Base-by-base conservation (phyloP, 1,140 invertebrate species). In the Pentalonia nigronervosa region DNA sequence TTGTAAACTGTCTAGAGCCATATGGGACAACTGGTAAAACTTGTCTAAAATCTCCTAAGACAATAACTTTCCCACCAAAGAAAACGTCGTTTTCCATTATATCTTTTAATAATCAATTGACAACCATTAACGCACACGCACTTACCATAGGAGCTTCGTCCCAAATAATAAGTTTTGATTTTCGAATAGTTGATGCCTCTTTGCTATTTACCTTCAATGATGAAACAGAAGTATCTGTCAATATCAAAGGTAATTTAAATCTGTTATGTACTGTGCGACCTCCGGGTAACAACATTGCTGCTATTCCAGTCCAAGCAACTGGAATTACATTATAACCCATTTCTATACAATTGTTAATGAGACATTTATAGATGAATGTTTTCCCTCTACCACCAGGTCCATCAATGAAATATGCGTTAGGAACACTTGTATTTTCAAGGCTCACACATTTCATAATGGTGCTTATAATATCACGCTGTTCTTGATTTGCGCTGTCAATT, bases 121-220 rank as follows among this genome's bases (percentile, higher is more conserved):
- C 60, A 67, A 67, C 60, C 60, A 67, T 67, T 67, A 67, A 67
- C 60, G 11, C 60, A 67, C 3, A 67, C 60, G 11, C 30, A 67
- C 30, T 67, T 67, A 94, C 81, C 94, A 95, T 95, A 8, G 94
- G 94, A 4, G 94, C 94, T 93, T 95, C 95, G 90, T 95, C 94
- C 94, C 94, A 95, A 50, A 95, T 94, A 36, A 95, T 94, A 83
- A 95, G 48, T 88, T 93, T 84, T 34, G 94, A 91, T 34, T 94
- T 94, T 94, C 93, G 76, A 47, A 94, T 86, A 30, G 93, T 67
- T 87, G 94, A 48, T 41, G 94, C 90, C 34, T 93, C 50, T 45
- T 92, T 81, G n/a, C 60, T n/a, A 76, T 30, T 30, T 2, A 11
- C 34, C 76, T 81, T 81, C 76, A 81, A 81, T 81, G 76, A 81